phyloP scores from a whole-genome alignment of 2,797 vertebrate genomes.

The Percopsis omiscomaycus region DNA sequence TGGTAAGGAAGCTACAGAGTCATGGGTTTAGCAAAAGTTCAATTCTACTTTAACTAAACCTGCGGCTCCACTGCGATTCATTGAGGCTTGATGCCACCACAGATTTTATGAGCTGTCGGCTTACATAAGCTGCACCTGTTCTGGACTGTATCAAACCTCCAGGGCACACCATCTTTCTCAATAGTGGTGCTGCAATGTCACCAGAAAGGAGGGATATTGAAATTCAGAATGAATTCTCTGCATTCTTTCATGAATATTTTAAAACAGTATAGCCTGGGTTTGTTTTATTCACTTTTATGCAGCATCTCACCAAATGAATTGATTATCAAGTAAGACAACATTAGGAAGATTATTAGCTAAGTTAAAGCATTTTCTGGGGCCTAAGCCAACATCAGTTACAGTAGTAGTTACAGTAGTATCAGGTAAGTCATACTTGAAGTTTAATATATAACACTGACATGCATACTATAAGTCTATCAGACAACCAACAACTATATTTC shows the following conservation, averaged over 20 bases:
- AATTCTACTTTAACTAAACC: background rate
- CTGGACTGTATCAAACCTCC: background rate
- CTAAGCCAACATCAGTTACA: too few species aligned
- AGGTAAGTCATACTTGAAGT: too few species aligned
- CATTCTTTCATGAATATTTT: background rate
- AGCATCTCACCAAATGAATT: background rate
- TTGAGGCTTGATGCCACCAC: background rate
- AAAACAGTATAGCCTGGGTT: background rate
- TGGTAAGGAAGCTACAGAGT: too few species aligned
- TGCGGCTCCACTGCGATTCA: background rate
- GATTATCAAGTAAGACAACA: background rate
- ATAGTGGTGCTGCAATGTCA: constrained; percentile 1
- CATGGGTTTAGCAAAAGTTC: too few species aligned
- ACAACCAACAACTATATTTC: too few species aligned
- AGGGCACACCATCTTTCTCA: background rate
- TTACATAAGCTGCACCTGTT: constrained; percentile 13
- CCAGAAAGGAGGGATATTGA: background rate
- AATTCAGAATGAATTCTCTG: background rate
- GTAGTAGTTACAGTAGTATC: too few species aligned
- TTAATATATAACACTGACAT: too few species aligned
- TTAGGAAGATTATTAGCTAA: constrained; percentile 11
- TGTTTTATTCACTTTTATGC: background rate
- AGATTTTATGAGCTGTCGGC: background rate
- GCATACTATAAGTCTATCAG: too few species aligned
- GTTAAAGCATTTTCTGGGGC: background rate